Evolutionary conservation across 2,113 vertebrate species (phyloP).

Genomic region (Megalops atlanticus): DNA sequence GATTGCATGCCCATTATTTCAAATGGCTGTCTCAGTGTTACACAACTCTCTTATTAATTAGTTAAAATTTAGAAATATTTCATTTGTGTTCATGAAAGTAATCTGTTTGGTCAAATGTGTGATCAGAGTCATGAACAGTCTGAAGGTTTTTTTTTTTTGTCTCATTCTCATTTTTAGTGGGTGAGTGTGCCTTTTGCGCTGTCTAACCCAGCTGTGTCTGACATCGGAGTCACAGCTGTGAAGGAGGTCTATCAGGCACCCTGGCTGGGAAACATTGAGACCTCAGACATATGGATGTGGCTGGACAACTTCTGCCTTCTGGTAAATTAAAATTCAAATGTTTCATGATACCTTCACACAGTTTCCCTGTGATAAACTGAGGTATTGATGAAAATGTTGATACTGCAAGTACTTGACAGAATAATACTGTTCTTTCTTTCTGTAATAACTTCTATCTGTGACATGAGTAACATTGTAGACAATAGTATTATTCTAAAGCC

Average conservation of each 20-base stretch:
- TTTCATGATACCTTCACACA: background rate
- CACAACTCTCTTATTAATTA: too few relatives aligned
- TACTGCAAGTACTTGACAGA: background rate
- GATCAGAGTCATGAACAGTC: background rate
- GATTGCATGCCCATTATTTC: too few relatives aligned
- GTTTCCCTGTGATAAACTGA: background rate
- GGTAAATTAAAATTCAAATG: conserved; percentile 66
- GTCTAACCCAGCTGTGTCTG: conserved; percentile 85
- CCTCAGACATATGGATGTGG: conserved; percentile 84
- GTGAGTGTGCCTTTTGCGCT: conserved; percentile 93
- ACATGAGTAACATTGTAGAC: too few relatives aligned
- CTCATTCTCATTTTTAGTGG: conserved; percentile 78
- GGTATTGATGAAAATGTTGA: background rate
- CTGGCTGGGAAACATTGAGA: conserved; percentile 84
- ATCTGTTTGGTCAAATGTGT: background rate
- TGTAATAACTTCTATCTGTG: too few relatives aligned
- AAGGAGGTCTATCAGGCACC: conserved; percentile 80
- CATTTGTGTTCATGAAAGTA: background rate
- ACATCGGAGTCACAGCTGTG: conserved; percentile 84
- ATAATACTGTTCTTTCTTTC: too few relatives aligned
- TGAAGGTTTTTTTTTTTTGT: conserved; percentile 19
- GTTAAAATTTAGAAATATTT: background rate
- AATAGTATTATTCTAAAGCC: too few relatives aligned
- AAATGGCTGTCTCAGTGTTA: too few relatives aligned
- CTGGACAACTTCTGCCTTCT: conserved; percentile 89